A percentile compares a stretch with the other conserved stretches of the same genome.
Evolutionary conservation across 1,140 invertebrate genomes (phyloP).

Genomic region (Apis cerana): DNA sequence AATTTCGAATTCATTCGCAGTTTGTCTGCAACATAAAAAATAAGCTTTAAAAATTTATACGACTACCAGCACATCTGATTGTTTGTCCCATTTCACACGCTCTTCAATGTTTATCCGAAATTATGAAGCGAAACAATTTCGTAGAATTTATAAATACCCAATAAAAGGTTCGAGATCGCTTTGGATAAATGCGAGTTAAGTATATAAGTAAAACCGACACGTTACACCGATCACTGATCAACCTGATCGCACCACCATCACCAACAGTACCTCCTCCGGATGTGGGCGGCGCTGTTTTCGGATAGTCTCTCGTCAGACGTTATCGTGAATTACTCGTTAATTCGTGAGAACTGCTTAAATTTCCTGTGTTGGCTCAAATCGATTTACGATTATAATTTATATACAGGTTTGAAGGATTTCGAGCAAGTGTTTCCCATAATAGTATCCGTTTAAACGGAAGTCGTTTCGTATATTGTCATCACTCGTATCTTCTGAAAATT

Average conservation of each 20-base stretch:
- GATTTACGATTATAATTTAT: neutral
- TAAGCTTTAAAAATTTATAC: too few relatives aligned
- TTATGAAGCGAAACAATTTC: conserved; percentile 37
- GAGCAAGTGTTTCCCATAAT: neutral
- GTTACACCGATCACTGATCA: conserved; percentile 56
- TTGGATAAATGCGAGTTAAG: conserved; percentile 62
- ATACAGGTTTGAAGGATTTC: neutral
- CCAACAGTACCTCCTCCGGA: conserved; percentile 60
- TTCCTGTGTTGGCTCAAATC: conserved; percentile 14
- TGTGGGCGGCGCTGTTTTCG: conserved; percentile 67
- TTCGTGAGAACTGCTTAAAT: conserved; percentile 53
- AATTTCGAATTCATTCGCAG: too few relatives aligned
- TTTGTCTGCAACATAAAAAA: too few relatives aligned
- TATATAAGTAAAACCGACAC: conserved; percentile 63
- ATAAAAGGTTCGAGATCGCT: conserved; percentile 56
- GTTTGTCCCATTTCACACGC: neutral
- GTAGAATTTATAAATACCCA: conserved; percentile 60
- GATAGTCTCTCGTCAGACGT: conserved; percentile 54
- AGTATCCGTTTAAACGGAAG: too few relatives aligned
- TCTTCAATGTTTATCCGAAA: conserved; percentile 52
- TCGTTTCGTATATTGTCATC: too few relatives aligned
- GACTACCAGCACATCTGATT: neutral
- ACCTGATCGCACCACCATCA: conserved; percentile 51
- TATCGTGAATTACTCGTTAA: conserved; percentile 59
- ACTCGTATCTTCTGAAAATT: too few relatives aligned